A percentile compares a stretch with the other conserved stretches of the same genome.
phyloP scores from a whole-genome alignment of 2,888 invertebrate species.

The Eristalis arbustorum region DNA sequence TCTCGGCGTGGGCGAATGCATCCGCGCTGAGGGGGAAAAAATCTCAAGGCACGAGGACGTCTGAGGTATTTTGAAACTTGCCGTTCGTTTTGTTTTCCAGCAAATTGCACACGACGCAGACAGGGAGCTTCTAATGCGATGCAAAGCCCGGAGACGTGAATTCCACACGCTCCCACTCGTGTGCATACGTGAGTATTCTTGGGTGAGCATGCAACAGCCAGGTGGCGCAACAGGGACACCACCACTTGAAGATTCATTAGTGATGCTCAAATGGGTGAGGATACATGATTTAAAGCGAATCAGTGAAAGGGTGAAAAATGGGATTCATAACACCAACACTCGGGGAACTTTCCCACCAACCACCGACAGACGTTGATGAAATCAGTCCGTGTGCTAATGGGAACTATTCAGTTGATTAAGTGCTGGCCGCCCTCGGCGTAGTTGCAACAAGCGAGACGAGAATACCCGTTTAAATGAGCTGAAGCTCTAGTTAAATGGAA shows the following conservation, averaged over 20 bases:
- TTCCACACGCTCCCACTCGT: not conserved
- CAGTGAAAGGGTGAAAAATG: conserved; percentile 33
- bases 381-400: conserved; percentile 51
- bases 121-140: not conserved
- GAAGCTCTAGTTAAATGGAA: not conserved
- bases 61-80: conserved; percentile 40
- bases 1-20: too few relatives aligned
- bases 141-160: not conserved
- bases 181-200: not conserved
- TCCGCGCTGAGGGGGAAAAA: not conserved
- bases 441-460: not conserved
- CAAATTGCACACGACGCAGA: conserved; percentile 45
- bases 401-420: conserved; percentile 57
- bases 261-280: conserved; percentile 53
- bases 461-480: not conserved
- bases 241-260: conserved; percentile 60
- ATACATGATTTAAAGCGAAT: conserved; percentile 60
- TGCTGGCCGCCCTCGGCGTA: conserved; percentile 1
- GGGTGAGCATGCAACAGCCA: conserved; percentile 3
- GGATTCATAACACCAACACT: not conserved
- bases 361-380: conserved; percentile 6
- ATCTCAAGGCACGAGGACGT: conserved; percentile 62
- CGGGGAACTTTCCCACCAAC: not conserved
- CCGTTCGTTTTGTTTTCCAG: conserved; percentile 36
- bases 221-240: conserved; percentile 56